A percentile compares a stretch with the other conserved stretches of the same genome.
Conservation (phyloP, 2,888 invertebrate species). For the Melieria crassipennis region DNA sequence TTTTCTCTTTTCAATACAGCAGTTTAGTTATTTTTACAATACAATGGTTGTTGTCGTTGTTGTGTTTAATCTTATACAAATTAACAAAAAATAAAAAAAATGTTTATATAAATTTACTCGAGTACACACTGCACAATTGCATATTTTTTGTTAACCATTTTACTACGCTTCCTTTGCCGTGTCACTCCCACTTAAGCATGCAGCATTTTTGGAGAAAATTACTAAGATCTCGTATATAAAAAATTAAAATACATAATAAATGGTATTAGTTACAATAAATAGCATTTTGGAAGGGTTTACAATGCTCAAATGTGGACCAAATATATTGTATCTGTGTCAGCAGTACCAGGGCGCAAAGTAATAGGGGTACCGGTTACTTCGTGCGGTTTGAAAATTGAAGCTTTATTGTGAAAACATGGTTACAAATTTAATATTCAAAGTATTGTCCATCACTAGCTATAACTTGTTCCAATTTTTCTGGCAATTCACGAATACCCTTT, state of each 20-base stretch:
- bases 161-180: background rate
- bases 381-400: no score
- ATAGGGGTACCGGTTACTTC: no score
- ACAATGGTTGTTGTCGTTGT: conserved; percentile 10
- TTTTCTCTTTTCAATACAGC: conserved; percentile 25
- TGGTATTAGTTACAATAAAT: conserved; percentile 35
- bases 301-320: conserved; percentile 20
- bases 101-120: conserved; percentile 31
- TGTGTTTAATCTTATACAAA: conserved; percentile 30
- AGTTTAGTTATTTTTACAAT: conserved; percentile 20
- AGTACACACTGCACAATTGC: conserved; percentile 23
- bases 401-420: no score
- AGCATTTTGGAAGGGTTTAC: conserved; percentile 13
- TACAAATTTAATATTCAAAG: no score
- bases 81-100: conserved; percentile 33
- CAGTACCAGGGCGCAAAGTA: background rate
- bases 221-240: conserved; percentile 32
- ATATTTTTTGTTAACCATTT: background rate
- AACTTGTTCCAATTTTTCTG: no score
- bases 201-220: conserved; percentile 13
- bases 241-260: conserved; percentile 38
- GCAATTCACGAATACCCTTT: no score
- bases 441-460: no score
- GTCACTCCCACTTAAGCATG: background rate
- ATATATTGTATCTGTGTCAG: conserved; percentile 11